Conservation (phyloP, 2,888 invertebrate genomes). For the Harpalus rufipes region DNA sequence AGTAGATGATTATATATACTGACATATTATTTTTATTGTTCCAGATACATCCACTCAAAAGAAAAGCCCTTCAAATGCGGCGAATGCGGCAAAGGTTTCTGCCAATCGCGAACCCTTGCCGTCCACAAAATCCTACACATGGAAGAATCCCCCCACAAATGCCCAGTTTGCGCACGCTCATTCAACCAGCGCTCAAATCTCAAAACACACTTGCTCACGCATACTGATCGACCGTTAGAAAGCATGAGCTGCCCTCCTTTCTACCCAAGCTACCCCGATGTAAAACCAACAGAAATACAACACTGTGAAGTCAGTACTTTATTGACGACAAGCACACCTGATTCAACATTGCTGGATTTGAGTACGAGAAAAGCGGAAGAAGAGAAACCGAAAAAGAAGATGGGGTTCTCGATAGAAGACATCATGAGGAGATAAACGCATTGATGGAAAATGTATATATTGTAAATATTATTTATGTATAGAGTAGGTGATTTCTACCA, state of each 20-base stretch:
- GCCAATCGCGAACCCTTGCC: slow-evolving; percentile 96
- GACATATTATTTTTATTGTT: slow-evolving; percentile 70
- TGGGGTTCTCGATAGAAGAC: slow-evolving; percentile 93
- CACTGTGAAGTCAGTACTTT: slow-evolving; percentile 70
- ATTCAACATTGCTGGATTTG: slow-evolving; percentile 64
- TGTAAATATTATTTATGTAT: slow-evolving; percentile 13
- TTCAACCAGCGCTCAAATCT: slow-evolving; percentile 96
- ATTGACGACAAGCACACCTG: slow-evolving; percentile 36
- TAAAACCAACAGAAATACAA: slow-evolving; percentile 74
- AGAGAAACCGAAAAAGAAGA: slow-evolving; percentile 77
- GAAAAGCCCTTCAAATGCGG: slow-evolving; percentile 99
- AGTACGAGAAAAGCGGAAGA: slow-evolving; percentile 73
- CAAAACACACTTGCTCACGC: slow-evolving; percentile 93
- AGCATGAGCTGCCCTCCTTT: slow-evolving; percentile 74
- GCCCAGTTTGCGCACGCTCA: slow-evolving; percentile 91
- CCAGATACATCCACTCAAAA: slow-evolving; percentile 97
- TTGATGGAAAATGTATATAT: too few species aligned
- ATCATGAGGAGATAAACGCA: slow-evolving; percentile 88
- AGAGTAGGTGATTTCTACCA: slow-evolving; percentile 52
- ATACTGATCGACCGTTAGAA: slow-evolving; percentile 83
- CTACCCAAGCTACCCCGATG: slow-evolving; percentile 73
- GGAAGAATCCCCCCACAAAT: slow-evolving; percentile 96
- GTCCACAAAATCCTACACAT: slow-evolving; percentile 96
- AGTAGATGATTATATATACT: too few species aligned
- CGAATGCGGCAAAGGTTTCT: slow-evolving; percentile 98